Evolutionary conservation across 2,888 invertebrate species (phyloP).

Genomic region (Flabesymbios commensalis): DNA sequence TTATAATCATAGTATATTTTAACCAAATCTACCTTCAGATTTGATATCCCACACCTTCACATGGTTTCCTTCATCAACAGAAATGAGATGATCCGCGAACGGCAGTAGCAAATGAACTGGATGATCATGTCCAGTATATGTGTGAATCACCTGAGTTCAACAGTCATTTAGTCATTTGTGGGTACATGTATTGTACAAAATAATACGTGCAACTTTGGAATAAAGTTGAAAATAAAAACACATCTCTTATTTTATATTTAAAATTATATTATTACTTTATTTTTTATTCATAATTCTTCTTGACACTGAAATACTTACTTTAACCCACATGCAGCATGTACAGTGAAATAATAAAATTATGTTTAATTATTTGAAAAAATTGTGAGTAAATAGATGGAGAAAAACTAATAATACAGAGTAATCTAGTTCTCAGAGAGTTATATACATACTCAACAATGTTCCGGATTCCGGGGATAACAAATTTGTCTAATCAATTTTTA

Average conservation of each 20-base stretch:
- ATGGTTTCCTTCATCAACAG: slow-evolving; percentile 78
- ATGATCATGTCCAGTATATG: slow-evolving; percentile 74
- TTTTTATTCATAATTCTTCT: neutral
- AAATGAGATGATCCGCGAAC: slow-evolving; percentile 80
- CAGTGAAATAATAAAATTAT: no score
- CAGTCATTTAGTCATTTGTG: neutral
- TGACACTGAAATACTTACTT: no score
- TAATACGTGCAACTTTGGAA: neutral
- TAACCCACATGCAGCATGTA: no score
- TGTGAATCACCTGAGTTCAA: slow-evolving; percentile 69
- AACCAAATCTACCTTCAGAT: slow-evolving; percentile 67
- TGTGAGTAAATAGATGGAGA: no score
- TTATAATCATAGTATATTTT: neutral
- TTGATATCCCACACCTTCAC: slow-evolving; percentile 86
- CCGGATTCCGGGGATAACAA: no score
- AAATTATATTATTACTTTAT: neutral
- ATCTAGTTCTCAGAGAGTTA: no score
- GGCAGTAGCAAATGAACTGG: slow-evolving; percentile 79
- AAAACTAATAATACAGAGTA: no score
- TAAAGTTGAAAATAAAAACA: neutral
- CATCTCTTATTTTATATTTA: neutral
- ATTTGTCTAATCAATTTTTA: no score
- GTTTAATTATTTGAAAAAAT: no score
- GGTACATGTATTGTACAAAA: neutral
- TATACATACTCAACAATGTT: no score